A percentile compares a stretch with the other conserved stretches of the same genome.
These are phyloP conservation scores for Brachynemurus nebulosus DNA, from an alignment of 2,888 invertebrate species.

Conservation along the genomic window DNA sequence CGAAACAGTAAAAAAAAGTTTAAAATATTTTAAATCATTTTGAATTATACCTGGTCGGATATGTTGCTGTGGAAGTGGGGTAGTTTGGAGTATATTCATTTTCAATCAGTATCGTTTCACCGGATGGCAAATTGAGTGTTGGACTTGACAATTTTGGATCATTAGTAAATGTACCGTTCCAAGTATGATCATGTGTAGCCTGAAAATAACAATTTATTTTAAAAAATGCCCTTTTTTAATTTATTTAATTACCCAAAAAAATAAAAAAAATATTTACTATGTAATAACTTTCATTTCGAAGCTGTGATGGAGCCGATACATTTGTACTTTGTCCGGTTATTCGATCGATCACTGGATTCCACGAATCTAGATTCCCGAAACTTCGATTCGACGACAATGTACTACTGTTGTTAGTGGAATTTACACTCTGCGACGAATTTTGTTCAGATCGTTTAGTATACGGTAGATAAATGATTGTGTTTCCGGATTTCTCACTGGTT, in stretches of 20 bases:
- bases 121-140: constrained; percentile 31
- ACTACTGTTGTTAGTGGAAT: constrained; percentile 20
- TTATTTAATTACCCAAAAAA: too few species aligned
- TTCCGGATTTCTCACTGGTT: constrained; percentile 35
- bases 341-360: constrained; percentile 83
- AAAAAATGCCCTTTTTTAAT: neutral
- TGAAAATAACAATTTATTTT: constrained; percentile 18
- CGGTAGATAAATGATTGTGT: constrained; percentile 37
- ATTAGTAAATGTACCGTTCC: constrained; percentile 31
- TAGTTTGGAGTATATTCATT: constrained; percentile 35
- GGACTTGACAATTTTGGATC: constrained; percentile 35
- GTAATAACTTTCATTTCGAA: constrained; percentile 87
- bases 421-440: constrained; percentile 9
- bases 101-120: constrained; percentile 38
- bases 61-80: neutral
- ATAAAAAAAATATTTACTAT: constrained; percentile 41
- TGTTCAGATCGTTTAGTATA: constrained; percentile 19
- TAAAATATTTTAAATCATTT: too few species aligned
- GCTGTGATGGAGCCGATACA: constrained; percentile 28
- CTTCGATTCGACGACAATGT: constrained; percentile 32
- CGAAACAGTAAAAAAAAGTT: too few species aligned
- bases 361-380: constrained; percentile 46
- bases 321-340: constrained; percentile 56
- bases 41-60: neutral
- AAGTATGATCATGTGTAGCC: constrained; percentile 43